phyloP scores from a whole-genome alignment of 1,140 invertebrate genomes.

The Drosophila melanica region DNA sequence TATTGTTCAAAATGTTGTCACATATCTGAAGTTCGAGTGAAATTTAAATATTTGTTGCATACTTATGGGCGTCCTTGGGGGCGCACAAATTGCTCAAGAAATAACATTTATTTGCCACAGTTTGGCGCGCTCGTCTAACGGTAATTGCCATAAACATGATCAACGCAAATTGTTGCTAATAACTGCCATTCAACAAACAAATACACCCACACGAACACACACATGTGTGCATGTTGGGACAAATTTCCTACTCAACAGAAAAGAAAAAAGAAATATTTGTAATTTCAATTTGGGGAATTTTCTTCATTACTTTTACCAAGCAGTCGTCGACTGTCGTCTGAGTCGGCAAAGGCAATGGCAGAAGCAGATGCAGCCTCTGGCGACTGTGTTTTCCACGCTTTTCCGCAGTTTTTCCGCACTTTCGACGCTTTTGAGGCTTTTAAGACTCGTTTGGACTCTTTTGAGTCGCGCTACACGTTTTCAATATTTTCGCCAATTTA shows the following conservation, averaged over 20 bases:
- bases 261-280: slow-evolving; percentile 53
- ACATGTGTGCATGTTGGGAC: slow-evolving; percentile 1
- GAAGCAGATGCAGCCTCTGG: neutral
- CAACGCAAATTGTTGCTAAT: slow-evolving; percentile 79
- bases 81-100: slow-evolving; percentile 63
- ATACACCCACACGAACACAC: slow-evolving; percentile 11
- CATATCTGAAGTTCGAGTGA: neutral
- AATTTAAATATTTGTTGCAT: neutral
- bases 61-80: slow-evolving; percentile 3
- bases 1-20: neutral
- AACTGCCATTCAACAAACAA: slow-evolving; percentile 50
- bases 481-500: slow-evolving; percentile 79
- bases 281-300: slow-evolving; percentile 80
- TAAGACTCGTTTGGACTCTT: slow-evolving; percentile 19
- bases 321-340: neutral
- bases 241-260: slow-evolving; percentile 31
- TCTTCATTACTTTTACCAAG: slow-evolving; percentile 66
- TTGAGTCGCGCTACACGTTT: slow-evolving; percentile 43
- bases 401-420: slow-evolving; percentile 15
- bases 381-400: slow-evolving; percentile 13
- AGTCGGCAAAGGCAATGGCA: slow-evolving; percentile 1
- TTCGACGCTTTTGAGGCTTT: slow-evolving; percentile 44
- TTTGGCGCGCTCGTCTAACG: slow-evolving; percentile 74
- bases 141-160: slow-evolving; percentile 77
- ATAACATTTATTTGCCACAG: slow-evolving; percentile 68